Conservation (phyloP, 2,113 vertebrate species). For the Ovis canadensis region DNA sequence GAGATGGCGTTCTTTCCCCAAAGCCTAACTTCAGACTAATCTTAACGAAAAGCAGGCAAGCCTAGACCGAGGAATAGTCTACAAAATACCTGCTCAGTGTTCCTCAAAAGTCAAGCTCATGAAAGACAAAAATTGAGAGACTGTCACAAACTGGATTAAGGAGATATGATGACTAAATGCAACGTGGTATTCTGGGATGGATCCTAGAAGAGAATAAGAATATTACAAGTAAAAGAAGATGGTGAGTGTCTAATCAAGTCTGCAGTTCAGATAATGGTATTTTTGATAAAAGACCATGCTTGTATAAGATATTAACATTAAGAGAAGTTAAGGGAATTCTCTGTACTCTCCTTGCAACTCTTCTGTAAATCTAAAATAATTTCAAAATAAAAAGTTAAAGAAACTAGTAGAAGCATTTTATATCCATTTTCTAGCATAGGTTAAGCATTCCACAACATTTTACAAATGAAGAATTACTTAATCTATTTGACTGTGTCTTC, state of each 20-base stretch:
- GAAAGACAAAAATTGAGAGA: neutral
- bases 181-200: neutral
- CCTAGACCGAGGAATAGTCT: neutral
- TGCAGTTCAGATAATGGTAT: neutral
- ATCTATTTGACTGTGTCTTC: neutral
- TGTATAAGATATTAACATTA: neutral
- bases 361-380: neutral
- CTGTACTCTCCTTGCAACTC: neutral
- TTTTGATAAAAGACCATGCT: neutral
- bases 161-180: neutral
- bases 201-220: neutral
- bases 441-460: neutral
- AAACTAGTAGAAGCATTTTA: neutral
- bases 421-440: neutral
- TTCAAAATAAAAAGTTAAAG: neutral
- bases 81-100: neutral
- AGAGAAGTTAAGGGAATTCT: neutral
- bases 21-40: neutral
- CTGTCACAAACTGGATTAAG: neutral
- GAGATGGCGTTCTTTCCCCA: neutral
- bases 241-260: neutral
- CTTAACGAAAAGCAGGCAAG: neutral
- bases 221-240: neutral
- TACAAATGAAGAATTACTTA: neutral
- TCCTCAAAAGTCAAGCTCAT: neutral